Evolutionary conservation across 2,797 vertebrate genomes (phyloP).

Genomic region (Meriones psammophilus): DNA sequence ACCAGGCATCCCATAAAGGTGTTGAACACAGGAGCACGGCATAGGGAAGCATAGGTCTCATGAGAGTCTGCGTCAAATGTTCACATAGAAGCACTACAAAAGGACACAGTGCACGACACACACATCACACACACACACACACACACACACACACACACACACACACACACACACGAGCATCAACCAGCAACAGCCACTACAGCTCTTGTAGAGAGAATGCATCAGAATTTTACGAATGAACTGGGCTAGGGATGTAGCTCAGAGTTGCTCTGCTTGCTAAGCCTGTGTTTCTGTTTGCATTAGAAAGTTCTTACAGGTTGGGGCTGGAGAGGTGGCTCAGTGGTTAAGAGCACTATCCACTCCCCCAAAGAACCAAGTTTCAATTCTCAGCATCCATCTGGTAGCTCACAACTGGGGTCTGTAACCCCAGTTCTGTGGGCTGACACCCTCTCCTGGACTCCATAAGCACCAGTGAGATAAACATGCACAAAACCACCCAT

Average conservation of each 20-base stretch:
- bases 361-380: background rate
- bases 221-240: background rate
- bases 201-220: background rate
- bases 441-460: background rate
- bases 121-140: too few relatives aligned
- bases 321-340: background rate
- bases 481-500: background rate
- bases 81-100: background rate
- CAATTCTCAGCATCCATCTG: background rate
- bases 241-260: background rate
- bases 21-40: background rate
- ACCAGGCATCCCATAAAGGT: background rate
- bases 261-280: background rate
- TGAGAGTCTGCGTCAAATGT: background rate
- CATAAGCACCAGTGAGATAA: background rate
- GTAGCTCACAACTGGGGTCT: background rate
- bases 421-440: background rate
- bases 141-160: background rate
- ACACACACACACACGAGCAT: too few relatives aligned
- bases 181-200: background rate
- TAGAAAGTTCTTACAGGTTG: background rate
- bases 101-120: background rate
- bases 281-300: background rate
- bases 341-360: background rate
- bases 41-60: background rate